A percentile compares a stretch with the other conserved stretches of the same genome.
These are phyloP conservation scores for Gasteruption jaculator DNA, from an alignment of 2,888 invertebrate genomes.

Conservation along the genomic window DNA sequence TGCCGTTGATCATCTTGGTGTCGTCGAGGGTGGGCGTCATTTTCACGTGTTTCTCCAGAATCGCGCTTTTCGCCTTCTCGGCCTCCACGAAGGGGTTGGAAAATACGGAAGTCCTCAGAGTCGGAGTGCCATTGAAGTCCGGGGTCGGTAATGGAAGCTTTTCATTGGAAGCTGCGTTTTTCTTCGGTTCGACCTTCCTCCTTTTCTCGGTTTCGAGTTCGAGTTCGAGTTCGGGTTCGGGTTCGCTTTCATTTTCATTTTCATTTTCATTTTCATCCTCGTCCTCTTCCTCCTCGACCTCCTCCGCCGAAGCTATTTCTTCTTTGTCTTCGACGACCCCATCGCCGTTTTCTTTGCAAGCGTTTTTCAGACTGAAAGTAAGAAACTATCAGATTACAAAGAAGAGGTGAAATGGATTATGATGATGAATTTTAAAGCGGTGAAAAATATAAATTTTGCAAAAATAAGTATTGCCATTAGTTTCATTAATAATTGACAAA, in stretches of 20 bases:
- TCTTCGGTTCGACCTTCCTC: slow-evolving; percentile 17
- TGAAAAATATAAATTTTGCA: not conserved
- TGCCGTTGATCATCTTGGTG: slow-evolving; percentile 78
- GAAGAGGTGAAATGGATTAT: slow-evolving; percentile 34
- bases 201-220: slow-evolving; percentile 20
- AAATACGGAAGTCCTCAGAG: slow-evolving; percentile 72
- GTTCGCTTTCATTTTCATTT: slow-evolving; percentile 17
- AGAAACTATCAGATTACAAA: slow-evolving; percentile 50
- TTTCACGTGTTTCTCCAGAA: slow-evolving; percentile 88
- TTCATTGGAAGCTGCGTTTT: slow-evolving; percentile 38
- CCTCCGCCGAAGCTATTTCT: slow-evolving; percentile 14
- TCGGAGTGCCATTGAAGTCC: slow-evolving; percentile 56
- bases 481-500: too few relatives aligned
- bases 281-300: slow-evolving; percentile 12
- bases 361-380: slow-evolving; percentile 47
- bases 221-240: slow-evolving; percentile 4
- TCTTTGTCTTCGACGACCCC: slow-evolving; percentile 22
- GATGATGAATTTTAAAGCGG: too few relatives aligned
- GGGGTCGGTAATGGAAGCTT: slow-evolving; percentile 61
- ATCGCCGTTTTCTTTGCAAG: slow-evolving; percentile 29
- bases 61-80: slow-evolving; percentile 79
- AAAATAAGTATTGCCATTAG: too few relatives aligned
- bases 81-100: slow-evolving; percentile 83
- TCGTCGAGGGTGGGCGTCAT: slow-evolving; percentile 70
- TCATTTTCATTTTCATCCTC: slow-evolving; percentile 7